Evolutionary conservation across 2,113 vertebrate species (phyloP).

Genomic region (Hystrix brachyura): DNA sequence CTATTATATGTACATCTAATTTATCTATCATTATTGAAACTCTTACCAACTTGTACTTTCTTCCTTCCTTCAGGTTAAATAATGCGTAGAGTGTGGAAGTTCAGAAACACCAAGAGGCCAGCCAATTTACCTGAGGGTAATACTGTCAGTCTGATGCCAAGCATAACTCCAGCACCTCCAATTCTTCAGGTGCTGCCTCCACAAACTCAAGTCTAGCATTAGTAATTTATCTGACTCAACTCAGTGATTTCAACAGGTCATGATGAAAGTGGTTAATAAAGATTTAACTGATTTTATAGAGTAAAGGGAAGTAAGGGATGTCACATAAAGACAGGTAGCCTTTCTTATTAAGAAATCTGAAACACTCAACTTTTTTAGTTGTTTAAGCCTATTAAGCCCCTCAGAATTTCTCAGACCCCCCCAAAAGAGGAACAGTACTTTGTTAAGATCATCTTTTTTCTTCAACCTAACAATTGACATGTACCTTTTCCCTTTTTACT

Average conservation of each 20-base stretch:
- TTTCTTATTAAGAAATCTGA: constrained; percentile 50
- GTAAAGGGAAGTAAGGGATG: not conserved
- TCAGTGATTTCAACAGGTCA: constrained; percentile 50
- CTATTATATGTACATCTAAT: not conserved
- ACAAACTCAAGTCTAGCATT: constrained; percentile 11
- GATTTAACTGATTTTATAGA: constrained; percentile 5
- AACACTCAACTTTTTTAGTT: constrained; percentile 6
- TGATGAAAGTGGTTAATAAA: constrained; percentile 38
- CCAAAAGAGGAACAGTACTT: constrained; percentile 16
- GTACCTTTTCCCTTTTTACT: constrained; percentile 55
- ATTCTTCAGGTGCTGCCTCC: not conserved
- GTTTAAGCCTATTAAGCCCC: constrained; percentile 10
- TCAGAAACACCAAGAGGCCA: constrained; percentile 4
- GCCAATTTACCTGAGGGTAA: not conserved
- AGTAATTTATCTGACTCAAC: constrained; percentile 35
- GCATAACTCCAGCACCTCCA: not conserved
- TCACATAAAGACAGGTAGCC: not conserved
- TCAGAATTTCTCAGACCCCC: constrained; percentile 51
- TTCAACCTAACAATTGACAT: constrained; percentile 26
- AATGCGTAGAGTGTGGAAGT: not conserved
- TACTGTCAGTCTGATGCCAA: not conserved
- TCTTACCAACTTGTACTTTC: constrained; percentile 22
- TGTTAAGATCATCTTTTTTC: not conserved
- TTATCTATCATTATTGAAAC: constrained; percentile 24
- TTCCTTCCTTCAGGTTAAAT: constrained; percentile 44